Evolutionary conservation across 2,797 vertebrate genomes (phyloP).

Genomic region (Urocyon cinereoargenteus): DNA sequence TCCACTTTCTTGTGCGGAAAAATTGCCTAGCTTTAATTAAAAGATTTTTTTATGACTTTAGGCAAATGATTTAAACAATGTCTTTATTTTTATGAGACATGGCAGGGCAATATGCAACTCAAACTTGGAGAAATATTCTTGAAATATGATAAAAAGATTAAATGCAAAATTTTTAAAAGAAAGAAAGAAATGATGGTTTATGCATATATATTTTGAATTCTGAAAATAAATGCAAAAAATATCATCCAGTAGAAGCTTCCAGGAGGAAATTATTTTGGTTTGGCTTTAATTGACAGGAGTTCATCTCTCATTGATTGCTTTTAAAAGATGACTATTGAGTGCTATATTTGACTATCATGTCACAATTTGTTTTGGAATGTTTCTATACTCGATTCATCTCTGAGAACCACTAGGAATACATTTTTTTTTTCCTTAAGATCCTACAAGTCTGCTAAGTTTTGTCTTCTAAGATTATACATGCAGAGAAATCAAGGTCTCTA

Average conservation of each 20-base stretch:
- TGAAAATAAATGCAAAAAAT: not conserved
- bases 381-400: not conserved
- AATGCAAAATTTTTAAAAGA: not conserved
- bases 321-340: not conserved
- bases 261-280: not conserved
- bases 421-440: not conserved
- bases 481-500: not conserved
- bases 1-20: not conserved
- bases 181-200: not conserved
- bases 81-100: conserved; percentile 6
- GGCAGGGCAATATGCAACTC: not conserved
- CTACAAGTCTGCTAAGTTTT: not conserved
- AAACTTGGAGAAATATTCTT: not conserved
- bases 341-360: not conserved
- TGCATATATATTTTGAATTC: not conserved
- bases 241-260: not conserved
- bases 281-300: not conserved
- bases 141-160: not conserved
- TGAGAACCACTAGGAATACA: not conserved
- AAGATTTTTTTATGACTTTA: not conserved
- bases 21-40: not conserved
- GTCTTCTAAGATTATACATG: not conserved
- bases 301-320: not conserved
- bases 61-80: not conserved
- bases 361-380: not conserved